Base-by-base conservation (phyloP, 2,797 vertebrate genomes). In the Poecilia velifera region DNA sequence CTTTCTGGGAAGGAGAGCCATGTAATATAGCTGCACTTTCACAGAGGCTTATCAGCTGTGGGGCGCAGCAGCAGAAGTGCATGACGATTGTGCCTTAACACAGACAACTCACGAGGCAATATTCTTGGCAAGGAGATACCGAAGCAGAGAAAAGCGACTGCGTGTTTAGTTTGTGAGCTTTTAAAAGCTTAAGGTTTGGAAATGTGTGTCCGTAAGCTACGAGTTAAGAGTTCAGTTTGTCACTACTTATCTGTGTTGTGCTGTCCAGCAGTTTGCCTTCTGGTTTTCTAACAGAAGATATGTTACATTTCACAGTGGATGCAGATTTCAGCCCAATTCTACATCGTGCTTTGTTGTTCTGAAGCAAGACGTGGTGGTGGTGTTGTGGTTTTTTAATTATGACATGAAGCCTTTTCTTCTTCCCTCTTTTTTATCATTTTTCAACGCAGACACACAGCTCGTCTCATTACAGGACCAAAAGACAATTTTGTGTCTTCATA, bases 11-110 rank as follows among this genome's bases (percentile, higher is more conserved):
- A 76, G 74, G 22, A 83, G 28, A 76, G 57, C 55, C 25, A 64
- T 78, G 59, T 86, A 73, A 80, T 83, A 68, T 68, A 74, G 74
- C 64, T 64, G 66, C 39, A 57, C 18, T 78, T 79, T 82, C 68
- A 79, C 47, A 70, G 55, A 76, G 16, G 57, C 74, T 76, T 81
- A 83, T 84, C 59, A 70, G 72, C 81, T 78, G 74, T 43, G 28
- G 53, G 55, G 64, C 64, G 55, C 25, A 74, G 73, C 77, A 74
- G 70, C 75, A 81, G 64, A 76, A 51, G 43, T 66, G 36, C 73
- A 74, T 3, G 47, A 47, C 31, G 75, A 73, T 82, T 83, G 72
- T 62, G 72, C 80, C 55, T 41, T 34, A 76, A 45, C 57, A 68
- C 51, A 77, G 74, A 80, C 76, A 53, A 82, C 66, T 78, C 46